Conservation (phyloP, 1,140 invertebrate species). For the Globodera rostochiensis region DNA sequence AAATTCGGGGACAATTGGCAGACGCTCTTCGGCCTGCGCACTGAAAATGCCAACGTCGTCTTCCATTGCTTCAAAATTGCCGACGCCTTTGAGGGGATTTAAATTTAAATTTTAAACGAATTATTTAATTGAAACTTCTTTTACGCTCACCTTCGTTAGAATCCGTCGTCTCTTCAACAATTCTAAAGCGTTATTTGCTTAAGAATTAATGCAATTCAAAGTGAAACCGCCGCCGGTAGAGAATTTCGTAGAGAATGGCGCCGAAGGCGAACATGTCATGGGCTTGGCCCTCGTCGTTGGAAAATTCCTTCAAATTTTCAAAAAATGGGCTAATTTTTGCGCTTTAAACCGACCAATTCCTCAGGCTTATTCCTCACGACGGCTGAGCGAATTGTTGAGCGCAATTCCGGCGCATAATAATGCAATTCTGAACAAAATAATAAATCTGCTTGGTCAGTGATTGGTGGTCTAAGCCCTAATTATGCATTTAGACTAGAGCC, state of each 20-base stretch:
- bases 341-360: conserved; percentile 35
- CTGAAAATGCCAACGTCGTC: conserved; percentile 56
- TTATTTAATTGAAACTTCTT: not conserved
- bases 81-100: conserved; percentile 17
- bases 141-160: conserved; percentile 37
- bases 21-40: conserved; percentile 42
- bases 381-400: conserved; percentile 40
- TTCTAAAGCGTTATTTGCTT: conserved; percentile 26
- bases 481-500: no score
- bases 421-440: conserved; percentile 46
- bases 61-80: conserved; percentile 27
- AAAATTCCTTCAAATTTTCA: conserved; percentile 40
- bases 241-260: conserved; percentile 49
- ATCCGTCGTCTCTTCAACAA: conserved; percentile 41
- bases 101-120: not conserved
- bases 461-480: no score
- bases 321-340: not conserved
- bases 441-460: no score
- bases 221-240: conserved; percentile 35
- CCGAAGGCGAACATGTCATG: conserved; percentile 54
- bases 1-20: conserved; percentile 51
- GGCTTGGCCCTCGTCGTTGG: conserved; percentile 50
- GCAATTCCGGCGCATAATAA: conserved; percentile 55
- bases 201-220: not conserved
- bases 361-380: conserved; percentile 48